Percentiles rank a stretch among this genome's conserved stretches.
Conservation (phyloP, 1,140 invertebrate species). For the Magallana gigas region DNA sequence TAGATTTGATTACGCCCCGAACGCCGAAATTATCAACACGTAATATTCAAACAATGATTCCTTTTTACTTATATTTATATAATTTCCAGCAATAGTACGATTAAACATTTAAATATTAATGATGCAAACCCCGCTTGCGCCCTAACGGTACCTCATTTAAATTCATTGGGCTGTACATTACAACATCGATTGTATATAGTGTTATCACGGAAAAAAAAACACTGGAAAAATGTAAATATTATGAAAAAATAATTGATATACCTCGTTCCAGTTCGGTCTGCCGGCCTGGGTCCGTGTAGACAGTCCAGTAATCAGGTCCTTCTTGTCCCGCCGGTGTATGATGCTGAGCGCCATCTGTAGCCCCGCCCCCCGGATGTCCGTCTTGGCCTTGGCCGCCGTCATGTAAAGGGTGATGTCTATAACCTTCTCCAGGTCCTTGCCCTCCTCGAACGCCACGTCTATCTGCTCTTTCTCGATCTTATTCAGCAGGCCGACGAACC, state of each 20-base stretch:
- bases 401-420: constrained; percentile 99
- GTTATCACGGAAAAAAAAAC: no score
- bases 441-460: constrained; percentile 78
- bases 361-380: constrained; percentile 96
- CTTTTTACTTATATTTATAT: no score
- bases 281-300: constrained; percentile 96
- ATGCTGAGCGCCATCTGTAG: constrained; percentile 94
- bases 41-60: no score
- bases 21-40: no score
- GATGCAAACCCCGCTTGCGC: no score
- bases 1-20: no score
- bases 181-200: no score
- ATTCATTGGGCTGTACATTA: not conserved
- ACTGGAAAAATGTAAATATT: no score
- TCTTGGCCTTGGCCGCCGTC: constrained; percentile 93
- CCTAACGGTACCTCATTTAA: not conserved
- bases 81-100: no score
- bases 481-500: constrained; percentile 96
- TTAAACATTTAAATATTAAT: no score
- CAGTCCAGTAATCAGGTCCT: constrained; percentile 95
- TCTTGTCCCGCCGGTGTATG: constrained; percentile 94
- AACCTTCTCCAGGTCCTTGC: constrained; percentile 81
- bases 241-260: constrained; percentile 36
- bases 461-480: constrained; percentile 97
- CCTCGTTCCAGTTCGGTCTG: constrained; percentile 95